A percentile compares a stretch with the other conserved stretches of the same genome.
Conservation (phyloP, 2,797 vertebrate genomes). For the Molossus alvarezi region DNA sequence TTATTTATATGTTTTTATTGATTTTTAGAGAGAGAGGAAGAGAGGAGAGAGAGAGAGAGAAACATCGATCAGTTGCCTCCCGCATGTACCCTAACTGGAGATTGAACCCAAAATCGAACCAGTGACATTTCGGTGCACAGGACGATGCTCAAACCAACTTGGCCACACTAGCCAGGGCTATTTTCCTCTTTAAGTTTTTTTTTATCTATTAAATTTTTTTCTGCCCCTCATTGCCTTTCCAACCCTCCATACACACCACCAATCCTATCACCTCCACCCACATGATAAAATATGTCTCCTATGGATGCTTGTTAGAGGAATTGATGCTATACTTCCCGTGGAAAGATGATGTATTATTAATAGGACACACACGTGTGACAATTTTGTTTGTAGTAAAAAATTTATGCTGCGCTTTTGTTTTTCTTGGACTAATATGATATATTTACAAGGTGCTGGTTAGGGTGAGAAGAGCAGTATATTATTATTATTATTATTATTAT, state of each 20-base stretch:
- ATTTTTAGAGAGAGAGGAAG: not conserved
- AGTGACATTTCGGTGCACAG: not conserved
- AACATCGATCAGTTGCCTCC: not conserved
- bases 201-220: not conserved
- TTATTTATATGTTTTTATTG: not conserved
- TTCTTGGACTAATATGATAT: not conserved
- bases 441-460: not conserved
- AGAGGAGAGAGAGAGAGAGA: not conserved
- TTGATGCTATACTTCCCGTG: not conserved
- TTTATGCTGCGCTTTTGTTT: constrained; percentile 9
- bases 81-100: not conserved
- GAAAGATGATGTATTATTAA: not conserved
- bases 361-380: not conserved
- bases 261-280: not conserved
- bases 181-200: not conserved
- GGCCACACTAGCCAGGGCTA: not conserved
- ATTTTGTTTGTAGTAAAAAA: not conserved
- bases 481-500: too few relatives aligned
- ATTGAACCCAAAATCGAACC: not conserved
- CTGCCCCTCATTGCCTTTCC: not conserved
- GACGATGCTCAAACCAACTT: not conserved
- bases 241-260: not conserved
- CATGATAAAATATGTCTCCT: not conserved
- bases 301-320: not conserved
- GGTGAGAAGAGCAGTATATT: too few relatives aligned